These are phyloP conservation scores for Chauna torquata DNA, from an alignment of 2,113 vertebrate species.

Conservation along the genomic window DNA sequence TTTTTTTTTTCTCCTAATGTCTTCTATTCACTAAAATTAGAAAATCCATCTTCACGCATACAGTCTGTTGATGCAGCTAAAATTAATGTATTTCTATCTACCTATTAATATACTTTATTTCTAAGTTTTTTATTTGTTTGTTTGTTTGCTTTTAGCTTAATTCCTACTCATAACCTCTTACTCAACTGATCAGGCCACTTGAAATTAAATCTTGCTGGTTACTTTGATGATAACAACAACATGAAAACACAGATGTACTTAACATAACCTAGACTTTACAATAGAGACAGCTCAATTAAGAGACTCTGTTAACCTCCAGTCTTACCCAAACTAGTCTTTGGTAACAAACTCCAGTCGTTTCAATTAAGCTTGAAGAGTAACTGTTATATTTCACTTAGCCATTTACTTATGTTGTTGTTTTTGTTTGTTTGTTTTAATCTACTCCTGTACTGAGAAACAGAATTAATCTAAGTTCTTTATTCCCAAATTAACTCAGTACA, in stretches of 20 bases:
- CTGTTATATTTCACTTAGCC: background rate
- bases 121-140: background rate
- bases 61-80: background rate
- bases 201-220: background rate
- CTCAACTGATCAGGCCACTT: background rate
- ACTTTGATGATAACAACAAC: background rate
- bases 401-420: background rate
- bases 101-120: background rate
- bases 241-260: background rate
- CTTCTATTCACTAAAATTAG: background rate
- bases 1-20: background rate
- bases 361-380: background rate
- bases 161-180: background rate
- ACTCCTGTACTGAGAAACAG: background rate
- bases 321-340: background rate
- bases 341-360: background rate
- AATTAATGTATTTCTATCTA: background rate
- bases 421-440: background rate
- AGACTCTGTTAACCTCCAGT: background rate
- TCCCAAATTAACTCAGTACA: background rate
- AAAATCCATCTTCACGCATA: background rate
- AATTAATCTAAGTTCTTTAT: background rate
- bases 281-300: background rate
- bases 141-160: background rate
- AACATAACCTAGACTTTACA: background rate